These are phyloP conservation scores for Tigriopus californicus DNA, from an alignment of 2,888 invertebrate species.

Conservation along the genomic window DNA sequence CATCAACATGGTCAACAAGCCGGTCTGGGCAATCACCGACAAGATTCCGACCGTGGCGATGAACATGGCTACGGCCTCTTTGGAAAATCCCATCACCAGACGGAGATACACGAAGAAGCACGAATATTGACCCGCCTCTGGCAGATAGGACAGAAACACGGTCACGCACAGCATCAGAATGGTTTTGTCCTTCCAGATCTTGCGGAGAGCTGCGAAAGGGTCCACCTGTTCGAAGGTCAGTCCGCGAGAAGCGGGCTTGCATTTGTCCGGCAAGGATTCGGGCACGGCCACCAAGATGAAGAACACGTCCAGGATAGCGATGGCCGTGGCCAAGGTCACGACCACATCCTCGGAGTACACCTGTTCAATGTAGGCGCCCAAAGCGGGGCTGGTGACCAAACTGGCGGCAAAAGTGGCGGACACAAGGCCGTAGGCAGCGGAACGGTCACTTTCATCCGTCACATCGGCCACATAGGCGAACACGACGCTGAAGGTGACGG, in stretches of 20 bases:
- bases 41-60: constrained; percentile 91
- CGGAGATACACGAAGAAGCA: constrained; percentile 98
- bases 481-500: constrained; percentile 96
- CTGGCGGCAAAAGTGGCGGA: constrained; percentile 98
- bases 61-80: constrained; percentile 86
- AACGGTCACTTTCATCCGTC: constrained; percentile 86
- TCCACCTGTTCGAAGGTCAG: constrained; percentile 94
- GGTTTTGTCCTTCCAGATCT: constrained; percentile 84
- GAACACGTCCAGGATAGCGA: constrained; percentile 88
- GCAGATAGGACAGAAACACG: constrained; percentile 90
- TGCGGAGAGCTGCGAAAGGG: constrained; percentile 77
- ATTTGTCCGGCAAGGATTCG: constrained; percentile 88
- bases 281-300: constrained; percentile 96
- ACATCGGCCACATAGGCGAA: constrained; percentile 99
- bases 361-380: constrained; percentile 45
- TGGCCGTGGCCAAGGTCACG: constrained; percentile 79
- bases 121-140: constrained; percentile 74
- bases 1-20: constrained; percentile 44
- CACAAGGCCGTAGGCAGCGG: constrained; percentile 82
- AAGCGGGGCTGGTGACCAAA: constrained; percentile 91
- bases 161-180: constrained; percentile 91
- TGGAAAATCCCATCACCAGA: constrained; percentile 86
- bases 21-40: constrained; percentile 83
- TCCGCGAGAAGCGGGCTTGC: constrained; percentile 10
- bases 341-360: constrained; percentile 31